A percentile compares a stretch with the other conserved stretches of the same genome.
Conservation (phyloP, 2,888 invertebrate genomes). For the Idaea dimidiata region DNA sequence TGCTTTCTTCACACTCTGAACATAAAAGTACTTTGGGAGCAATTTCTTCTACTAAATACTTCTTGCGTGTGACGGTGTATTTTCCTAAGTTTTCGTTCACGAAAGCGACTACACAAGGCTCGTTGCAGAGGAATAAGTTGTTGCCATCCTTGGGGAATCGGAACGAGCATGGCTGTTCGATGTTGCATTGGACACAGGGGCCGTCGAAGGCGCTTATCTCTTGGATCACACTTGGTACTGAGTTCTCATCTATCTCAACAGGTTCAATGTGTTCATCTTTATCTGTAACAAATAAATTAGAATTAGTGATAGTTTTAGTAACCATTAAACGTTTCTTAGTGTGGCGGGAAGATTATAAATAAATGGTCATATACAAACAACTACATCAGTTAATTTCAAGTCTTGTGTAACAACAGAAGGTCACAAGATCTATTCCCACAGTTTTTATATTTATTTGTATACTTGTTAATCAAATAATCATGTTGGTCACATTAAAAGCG, state of each 20-base stretch:
- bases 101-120: constrained; percentile 71
- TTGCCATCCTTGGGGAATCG: constrained; percentile 54
- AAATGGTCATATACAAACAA: neutral
- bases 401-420: no score
- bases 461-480: no score
- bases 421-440: no score
- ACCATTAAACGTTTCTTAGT: no score
- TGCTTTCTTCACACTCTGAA: constrained; percentile 70
- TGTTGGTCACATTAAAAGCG: no score
- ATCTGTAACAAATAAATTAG: constrained; percentile 44
- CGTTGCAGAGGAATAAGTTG: constrained; percentile 65
- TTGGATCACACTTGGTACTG: constrained; percentile 58
- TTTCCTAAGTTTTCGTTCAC: constrained; percentile 58
- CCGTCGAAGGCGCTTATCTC: constrained; percentile 58
- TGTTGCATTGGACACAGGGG: constrained; percentile 71
- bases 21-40: constrained; percentile 46
- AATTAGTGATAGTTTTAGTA: constrained; percentile 4
- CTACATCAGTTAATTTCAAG: neutral
- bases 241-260: constrained; percentile 53
- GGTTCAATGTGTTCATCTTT: constrained; percentile 77
- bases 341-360: constrained; percentile 3
- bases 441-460: no score
- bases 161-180: constrained; percentile 52
- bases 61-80: constrained; percentile 51
- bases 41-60: constrained; percentile 69